Percentiles rank a stretch among this genome's conserved stretches.
Evolutionary conservation across 2,888 invertebrate genomes (phyloP).

Genomic region (Diogma glabrata): DNA sequence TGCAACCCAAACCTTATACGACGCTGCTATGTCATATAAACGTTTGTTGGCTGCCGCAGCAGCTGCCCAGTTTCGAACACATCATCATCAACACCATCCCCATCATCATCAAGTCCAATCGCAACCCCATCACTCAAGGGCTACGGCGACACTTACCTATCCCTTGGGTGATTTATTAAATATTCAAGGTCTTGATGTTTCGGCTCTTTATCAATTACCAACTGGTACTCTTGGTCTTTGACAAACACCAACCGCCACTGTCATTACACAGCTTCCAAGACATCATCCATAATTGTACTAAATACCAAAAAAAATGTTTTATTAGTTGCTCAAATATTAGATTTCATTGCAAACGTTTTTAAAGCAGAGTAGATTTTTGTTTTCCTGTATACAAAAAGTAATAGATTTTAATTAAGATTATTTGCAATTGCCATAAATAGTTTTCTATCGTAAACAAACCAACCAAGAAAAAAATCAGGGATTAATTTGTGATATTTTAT

Average conservation of each 20-base stretch:
- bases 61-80: slow-evolving; percentile 28
- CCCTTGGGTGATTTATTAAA: slow-evolving; percentile 61
- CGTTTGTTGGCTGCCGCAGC: slow-evolving; percentile 36
- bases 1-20: slow-evolving; percentile 41
- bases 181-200: slow-evolving; percentile 52
- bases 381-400: too few species aligned
- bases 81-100: slow-evolving; percentile 31
- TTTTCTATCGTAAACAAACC: too few species aligned
- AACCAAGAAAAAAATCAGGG: slow-evolving; percentile 1
- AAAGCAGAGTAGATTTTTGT: too few species aligned
- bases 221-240: slow-evolving; percentile 59
- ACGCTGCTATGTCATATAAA: slow-evolving; percentile 35
- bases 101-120: slow-evolving; percentile 35
- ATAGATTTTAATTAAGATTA: too few species aligned
- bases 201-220: slow-evolving; percentile 58
- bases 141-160: slow-evolving; percentile 48
- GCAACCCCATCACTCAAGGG: slow-evolving; percentile 38
- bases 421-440: too few species aligned
- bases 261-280: slow-evolving; percentile 32
- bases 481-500: slow-evolving; percentile 9
- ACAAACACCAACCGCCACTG: slow-evolving; percentile 39
- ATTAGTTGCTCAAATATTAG: slow-evolving; percentile 2
- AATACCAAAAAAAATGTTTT: not conserved
- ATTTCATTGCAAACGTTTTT: too few species aligned
- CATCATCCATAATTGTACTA: slow-evolving; percentile 18